Base-by-base conservation (phyloP, 2,888 invertebrate genomes). In the Hypolimnas misippus region DNA sequence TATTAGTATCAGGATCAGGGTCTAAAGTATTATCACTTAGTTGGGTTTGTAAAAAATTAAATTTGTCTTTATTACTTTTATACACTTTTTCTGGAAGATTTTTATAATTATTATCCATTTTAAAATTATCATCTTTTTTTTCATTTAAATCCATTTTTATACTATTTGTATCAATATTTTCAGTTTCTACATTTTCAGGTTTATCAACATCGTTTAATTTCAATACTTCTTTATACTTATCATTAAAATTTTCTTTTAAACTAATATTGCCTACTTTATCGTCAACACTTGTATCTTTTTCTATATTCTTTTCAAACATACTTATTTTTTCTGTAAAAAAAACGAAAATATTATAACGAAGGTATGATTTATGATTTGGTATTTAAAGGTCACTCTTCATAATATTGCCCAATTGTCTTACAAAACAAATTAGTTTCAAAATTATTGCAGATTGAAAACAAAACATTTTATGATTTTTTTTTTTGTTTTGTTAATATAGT, bases 291-390 rank as follows among this genome's bases (percentile, higher is more conserved):
- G 73, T 71, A 66, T 86, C 85, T 83, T 81, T 85, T 72, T 87
- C 86, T 73, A 79, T 74, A 74, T 85, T 83, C 69, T 85, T 90
- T 74, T 92, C 92, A 77, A 92, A 92, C 84, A 91, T 84, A 73
- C 75, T 92, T 88, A 92, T 92, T 92, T 89, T 91, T 67, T 92
- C 92, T 92, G 85, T 56, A 86, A 85, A 65, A 70, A 62, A 57
- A 58, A 59, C 2, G 1, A 40, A 38, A 12, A 38, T 14, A 10
- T 17, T 2, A 17, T 17, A 17, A 42, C 8, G 1, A 6, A 16
- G n/a, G 7, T 14, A 14, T 7, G 0, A 14, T 0, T 14, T 14
- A 19, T 42, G 8, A 42, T 6, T 42, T 10, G 10, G 17, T 16
- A 33, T 33, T 33, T 33, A 10, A 6, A 33, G 29, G n/a, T 5